Conservation (phyloP, 2,888 invertebrate species). For the Ditylenchus weischeri region DNA sequence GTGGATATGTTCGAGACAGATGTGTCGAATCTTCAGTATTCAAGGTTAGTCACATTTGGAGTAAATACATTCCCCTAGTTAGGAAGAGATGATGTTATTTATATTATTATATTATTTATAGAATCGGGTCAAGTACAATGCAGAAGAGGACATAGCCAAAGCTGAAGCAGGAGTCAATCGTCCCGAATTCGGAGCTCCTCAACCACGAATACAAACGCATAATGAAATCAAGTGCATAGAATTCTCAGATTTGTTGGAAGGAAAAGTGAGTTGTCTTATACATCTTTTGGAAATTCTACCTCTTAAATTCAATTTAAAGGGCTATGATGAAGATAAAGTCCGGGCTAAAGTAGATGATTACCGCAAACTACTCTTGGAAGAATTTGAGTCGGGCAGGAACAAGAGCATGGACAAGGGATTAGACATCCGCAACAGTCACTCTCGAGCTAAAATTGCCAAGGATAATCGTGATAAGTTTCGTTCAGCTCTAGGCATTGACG, state of each 20-base stretch:
- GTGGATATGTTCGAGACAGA: slow-evolving; percentile 96
- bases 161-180: slow-evolving; percentile 70
- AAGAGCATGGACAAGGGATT: slow-evolving; percentile 53
- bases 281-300: too few relatives aligned
- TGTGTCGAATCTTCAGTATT: slow-evolving; percentile 74
- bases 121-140: slow-evolving; percentile 59
- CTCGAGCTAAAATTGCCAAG: slow-evolving; percentile 42
- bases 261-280: slow-evolving; percentile 68
- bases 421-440: slow-evolving; percentile 51
- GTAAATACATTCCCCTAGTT: too few relatives aligned
- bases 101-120: slow-evolving; percentile 23
- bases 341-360: slow-evolving; percentile 81
- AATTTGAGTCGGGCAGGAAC: slow-evolving; percentile 62
- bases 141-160: slow-evolving; percentile 82
- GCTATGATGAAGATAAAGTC: slow-evolving; percentile 80
- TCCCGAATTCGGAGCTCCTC: slow-evolving; percentile 74
- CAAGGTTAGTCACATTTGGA: slow-evolving; percentile 38
- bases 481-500: slow-evolving; percentile 49
- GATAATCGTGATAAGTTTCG: slow-evolving; percentile 45
- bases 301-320: slow-evolving; percentile 31
- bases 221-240: slow-evolving; percentile 92
- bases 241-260: slow-evolving; percentile 86
- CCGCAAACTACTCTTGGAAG: slow-evolving; percentile 75
- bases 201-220: slow-evolving; percentile 92
- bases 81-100: too few relatives aligned